Conservation (phyloP, 2,888 invertebrate species). For the Synergus laeviventris region DNA sequence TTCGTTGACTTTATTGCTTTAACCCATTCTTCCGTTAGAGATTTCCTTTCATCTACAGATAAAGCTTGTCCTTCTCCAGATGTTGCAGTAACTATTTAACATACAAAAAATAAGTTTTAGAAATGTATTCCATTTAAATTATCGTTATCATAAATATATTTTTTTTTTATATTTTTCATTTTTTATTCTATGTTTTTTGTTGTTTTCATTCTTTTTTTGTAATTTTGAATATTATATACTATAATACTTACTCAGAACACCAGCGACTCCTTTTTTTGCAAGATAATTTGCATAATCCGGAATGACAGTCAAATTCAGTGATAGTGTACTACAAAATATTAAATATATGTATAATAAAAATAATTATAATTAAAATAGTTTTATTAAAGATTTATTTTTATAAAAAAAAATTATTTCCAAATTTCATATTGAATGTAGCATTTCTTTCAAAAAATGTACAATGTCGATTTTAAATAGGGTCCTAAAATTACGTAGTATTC, state of each 20-base stretch:
- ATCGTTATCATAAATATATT: background rate
- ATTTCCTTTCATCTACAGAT: slow-evolving; percentile 83
- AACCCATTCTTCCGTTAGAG: slow-evolving; percentile 82
- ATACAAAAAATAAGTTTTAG: background rate
- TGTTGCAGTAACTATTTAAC: slow-evolving; percentile 85
- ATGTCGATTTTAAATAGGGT: no score
- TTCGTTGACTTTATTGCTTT: slow-evolving; percentile 77
- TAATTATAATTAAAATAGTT: background rate
- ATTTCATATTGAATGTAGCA: background rate
- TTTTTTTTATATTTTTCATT: background rate
- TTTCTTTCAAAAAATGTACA: background rate
- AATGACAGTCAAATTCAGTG: slow-evolving; percentile 75
- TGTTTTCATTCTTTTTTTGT: background rate
- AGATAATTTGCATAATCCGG: slow-evolving; percentile 83
- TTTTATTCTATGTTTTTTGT: background rate
- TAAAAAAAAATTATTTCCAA: background rate
- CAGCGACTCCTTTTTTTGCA: slow-evolving; percentile 80
- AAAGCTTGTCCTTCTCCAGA: slow-evolving; percentile 86
- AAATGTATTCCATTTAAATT: background rate
- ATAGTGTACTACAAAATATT: slow-evolving; percentile 46
- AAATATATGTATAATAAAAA: background rate
- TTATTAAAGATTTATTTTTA: no score
- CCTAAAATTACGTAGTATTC: background rate
- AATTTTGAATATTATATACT: slow-evolving; percentile 76
- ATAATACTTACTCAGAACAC: slow-evolving; percentile 80